Conservation (phyloP, 2,888 invertebrate species). For the Drosophila affinis region DNA sequence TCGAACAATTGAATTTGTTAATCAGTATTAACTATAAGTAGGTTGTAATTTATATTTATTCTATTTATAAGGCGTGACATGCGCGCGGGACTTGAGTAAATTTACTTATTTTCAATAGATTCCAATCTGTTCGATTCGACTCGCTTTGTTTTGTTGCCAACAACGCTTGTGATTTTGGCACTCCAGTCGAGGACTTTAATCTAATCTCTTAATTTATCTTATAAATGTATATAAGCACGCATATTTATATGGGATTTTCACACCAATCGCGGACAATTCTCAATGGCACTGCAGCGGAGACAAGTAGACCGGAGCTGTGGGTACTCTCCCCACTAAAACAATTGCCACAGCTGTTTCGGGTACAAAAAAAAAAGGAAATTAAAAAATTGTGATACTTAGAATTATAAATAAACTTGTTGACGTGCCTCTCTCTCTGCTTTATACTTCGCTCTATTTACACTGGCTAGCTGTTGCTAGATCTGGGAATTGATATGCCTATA, state of each 20-base stretch:
- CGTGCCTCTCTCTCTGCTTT: slow-evolving; percentile 37
- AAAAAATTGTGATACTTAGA: slow-evolving; percentile 25
- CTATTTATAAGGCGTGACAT: slow-evolving; percentile 69
- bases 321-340: slow-evolving; percentile 19
- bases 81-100: slow-evolving; percentile 48
- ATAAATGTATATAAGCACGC: slow-evolving; percentile 43
- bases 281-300: slow-evolving; percentile 10
- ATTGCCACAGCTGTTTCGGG: slow-evolving; percentile 40
- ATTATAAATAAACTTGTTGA: slow-evolving; percentile 35
- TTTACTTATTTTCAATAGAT: slow-evolving; percentile 54
- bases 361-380: slow-evolving; percentile 4
- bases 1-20: slow-evolving; percentile 52
- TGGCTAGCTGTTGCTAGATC: not conserved
- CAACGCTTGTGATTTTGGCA: slow-evolving; percentile 31
- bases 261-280: slow-evolving; percentile 34
- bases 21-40: slow-evolving; percentile 74
- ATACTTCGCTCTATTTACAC: slow-evolving; percentile 30
- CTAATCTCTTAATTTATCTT: slow-evolving; percentile 47
- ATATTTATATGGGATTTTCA: slow-evolving; percentile 40
- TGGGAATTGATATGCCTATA: not conserved
- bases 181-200: slow-evolving; percentile 40
- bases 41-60: slow-evolving; percentile 69
- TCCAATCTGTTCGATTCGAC: slow-evolving; percentile 3
- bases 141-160: slow-evolving; percentile 40
- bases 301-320: slow-evolving; percentile 29